A percentile compares a stretch with the other conserved stretches of the same genome.
phyloP scores from a whole-genome alignment of 2,888 invertebrate genomes.

The Microplitis manilae region DNA sequence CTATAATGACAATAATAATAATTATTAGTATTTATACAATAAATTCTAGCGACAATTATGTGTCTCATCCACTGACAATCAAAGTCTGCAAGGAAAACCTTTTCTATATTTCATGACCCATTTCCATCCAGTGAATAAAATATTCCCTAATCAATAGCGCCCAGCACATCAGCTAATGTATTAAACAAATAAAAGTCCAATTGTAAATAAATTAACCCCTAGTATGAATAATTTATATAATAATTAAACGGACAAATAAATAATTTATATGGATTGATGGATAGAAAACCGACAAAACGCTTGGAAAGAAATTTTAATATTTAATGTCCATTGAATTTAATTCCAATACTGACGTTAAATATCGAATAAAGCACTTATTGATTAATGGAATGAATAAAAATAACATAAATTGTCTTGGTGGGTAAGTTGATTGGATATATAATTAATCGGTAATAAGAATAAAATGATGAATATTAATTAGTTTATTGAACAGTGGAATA shows the following conservation, averaged over 20 bases:
- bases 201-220: neutral
- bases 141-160: neutral
- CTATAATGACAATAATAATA: neutral
- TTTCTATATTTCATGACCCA: neutral
- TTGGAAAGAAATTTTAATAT: no score
- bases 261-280: neutral
- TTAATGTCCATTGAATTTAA: neutral
- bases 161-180: neutral
- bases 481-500: conserved; percentile 27
- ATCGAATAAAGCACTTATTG: neutral
- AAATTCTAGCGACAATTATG: neutral
- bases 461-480: neutral
- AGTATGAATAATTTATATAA: neutral
- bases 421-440: neutral
- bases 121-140: neutral
- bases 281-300: no score
- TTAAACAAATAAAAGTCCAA: neutral
- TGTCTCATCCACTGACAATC: neutral
- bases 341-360: neutral
- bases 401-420: neutral
- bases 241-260: neutral
- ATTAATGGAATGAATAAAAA: neutral
- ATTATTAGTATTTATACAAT: neutral
- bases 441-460: neutral
- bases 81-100: neutral